phyloP scores from a whole-genome alignment of 2,888 invertebrate species.

The Drosophila niveifrons region DNA sequence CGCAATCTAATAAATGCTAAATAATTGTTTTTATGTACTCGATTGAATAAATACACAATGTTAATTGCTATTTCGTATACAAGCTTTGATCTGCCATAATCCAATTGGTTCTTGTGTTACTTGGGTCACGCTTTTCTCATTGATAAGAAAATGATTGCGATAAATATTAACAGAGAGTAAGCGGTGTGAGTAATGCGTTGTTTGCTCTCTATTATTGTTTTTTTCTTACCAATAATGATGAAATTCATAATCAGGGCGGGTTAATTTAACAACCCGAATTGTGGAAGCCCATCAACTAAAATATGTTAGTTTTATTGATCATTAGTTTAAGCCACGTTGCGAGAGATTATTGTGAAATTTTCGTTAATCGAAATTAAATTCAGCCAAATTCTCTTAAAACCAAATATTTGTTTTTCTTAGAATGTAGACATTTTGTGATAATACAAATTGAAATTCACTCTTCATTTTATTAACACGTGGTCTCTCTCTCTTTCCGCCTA shows the following conservation, averaged over 20 bases:
- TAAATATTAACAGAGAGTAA: neutral
- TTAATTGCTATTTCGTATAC: neutral
- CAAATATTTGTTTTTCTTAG: neutral
- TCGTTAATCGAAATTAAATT: neutral
- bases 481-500: constrained; percentile 8
- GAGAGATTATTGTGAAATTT: neutral
- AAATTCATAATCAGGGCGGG: constrained; percentile 3
- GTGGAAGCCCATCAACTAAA: neutral
- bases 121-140: constrained; percentile 22
- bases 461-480: constrained; percentile 2
- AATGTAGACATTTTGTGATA: neutral
- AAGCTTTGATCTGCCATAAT: constrained; percentile 7
- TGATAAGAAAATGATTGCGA: constrained; percentile 33
- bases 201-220: constrained; percentile 5
- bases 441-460: constrained; percentile 13
- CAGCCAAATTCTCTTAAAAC: neutral
- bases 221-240: constrained; percentile 17
- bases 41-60: neutral
- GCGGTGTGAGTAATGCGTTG: constrained; percentile 11
- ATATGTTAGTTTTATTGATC: too few species aligned
- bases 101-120: neutral
- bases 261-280: neutral
- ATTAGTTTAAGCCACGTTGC: neutral
- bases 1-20: too few species aligned
- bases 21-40: neutral